phyloP scores from a whole-genome alignment of 2,113 vertebrate genomes.

The Sinosuthora webbiana region DNA sequence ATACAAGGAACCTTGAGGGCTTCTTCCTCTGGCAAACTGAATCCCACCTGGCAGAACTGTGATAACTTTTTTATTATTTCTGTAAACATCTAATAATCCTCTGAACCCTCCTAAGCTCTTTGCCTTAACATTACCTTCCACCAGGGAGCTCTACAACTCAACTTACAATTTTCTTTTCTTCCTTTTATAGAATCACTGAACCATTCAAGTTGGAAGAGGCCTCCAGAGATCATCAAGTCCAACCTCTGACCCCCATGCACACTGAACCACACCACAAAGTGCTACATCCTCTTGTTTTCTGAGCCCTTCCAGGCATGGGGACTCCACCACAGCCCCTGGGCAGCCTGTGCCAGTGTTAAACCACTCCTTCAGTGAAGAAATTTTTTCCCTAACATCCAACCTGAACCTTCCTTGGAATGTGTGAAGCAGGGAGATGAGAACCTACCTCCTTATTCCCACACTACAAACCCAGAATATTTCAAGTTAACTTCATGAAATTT shows the following conservation, averaged over 20 bases:
- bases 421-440: neutral
- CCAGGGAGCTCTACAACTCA: neutral
- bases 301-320: neutral
- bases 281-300: neutral
- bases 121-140: neutral
- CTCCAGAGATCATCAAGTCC: neutral
- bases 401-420: neutral
- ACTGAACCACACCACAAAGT: neutral
- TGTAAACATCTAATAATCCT: neutral
- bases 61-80: neutral
- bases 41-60: neutral
- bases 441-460: neutral
- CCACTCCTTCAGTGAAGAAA: neutral
- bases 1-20: neutral
- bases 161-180: neutral
- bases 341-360: neutral
- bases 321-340: neutral
- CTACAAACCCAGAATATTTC: neutral
- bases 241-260: neutral
- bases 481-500: neutral
- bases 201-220: neutral
- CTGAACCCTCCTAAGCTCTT: neutral
- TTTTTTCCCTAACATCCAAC: neutral
- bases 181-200: neutral
- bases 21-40: neutral